Base-by-base conservation (phyloP, 2,113 vertebrate genomes). In the Salvelinus fontinalis region DNA sequence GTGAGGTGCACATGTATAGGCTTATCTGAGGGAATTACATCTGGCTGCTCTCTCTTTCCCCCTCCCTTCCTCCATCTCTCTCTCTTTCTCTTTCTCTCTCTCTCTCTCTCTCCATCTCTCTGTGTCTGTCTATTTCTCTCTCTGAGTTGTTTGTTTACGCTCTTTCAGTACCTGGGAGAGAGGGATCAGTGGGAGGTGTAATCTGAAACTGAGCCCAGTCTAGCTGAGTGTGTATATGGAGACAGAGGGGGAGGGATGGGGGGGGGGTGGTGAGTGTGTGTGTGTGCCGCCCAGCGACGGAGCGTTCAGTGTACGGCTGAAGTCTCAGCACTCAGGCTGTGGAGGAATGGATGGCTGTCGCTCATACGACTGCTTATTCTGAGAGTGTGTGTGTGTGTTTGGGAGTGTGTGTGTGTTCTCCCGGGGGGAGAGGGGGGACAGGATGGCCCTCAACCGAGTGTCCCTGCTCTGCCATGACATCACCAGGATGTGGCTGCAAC, bases 401-500 rank as follows among this genome's bases (percentile, higher is more conserved):
- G 31, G 5, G 31, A 7, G 31, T 34, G 31, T 34, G 39, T 34
- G 39, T 20, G 29, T 31, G 54, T 70, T 7, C 16, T 39, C 34
- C 8, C 22, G 12, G 54, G 22, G n/a, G 44, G 22, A 69, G 51
- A 20, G 57, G 11, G 31, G 27, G 22, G 67, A 5, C 75, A 71
- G 49, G 24, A 95, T 96, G 95, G 93, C 94, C 83, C 87, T 95
- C 69, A 95, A 94, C 86, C 85, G 93, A 83, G 85, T 97, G 77
- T 96, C 95, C 81, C 91, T 94, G 90, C 92, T 97, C 79, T 95
- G 92, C 86, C 92, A 81, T 86, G 94, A 96, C 81, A 90, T 92
- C 90, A 91, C 93, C 48, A 91, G 93, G 80, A 91, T 95, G 87
- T 96, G 96, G 95, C 89, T 94, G 68, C 91, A 94, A 67, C 93